These are phyloP conservation scores for Alectoris magna DNA, from an alignment of 2,797 vertebrate species.

Conservation along the genomic window DNA sequence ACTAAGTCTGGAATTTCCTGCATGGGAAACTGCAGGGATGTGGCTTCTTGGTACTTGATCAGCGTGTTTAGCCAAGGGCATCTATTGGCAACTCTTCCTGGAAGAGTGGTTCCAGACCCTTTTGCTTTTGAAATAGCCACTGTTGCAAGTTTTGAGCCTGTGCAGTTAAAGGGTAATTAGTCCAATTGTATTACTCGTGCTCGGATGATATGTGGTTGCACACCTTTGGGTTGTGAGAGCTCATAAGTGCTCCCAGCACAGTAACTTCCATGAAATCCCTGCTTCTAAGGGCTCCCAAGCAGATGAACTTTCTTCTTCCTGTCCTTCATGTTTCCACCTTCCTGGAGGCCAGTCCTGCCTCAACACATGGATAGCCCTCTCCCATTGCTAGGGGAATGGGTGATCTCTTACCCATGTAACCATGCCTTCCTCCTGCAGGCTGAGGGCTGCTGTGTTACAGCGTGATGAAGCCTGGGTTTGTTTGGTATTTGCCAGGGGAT, in stretches of 20 bases:
- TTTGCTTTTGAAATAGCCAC: not conserved
- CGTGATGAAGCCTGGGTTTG: fast-evolving
- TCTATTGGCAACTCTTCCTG: not conserved
- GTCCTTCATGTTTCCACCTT: not conserved
- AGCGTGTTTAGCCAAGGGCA: not conserved
- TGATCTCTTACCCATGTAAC: not conserved
- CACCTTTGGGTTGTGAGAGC: not conserved
- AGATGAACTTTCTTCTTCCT: not conserved
- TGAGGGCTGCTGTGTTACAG: not conserved
- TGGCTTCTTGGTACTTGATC: not conserved
- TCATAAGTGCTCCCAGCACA: not conserved
- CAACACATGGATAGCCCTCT: not conserved
- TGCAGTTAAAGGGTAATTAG: not conserved
- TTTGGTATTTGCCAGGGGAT: not conserved
- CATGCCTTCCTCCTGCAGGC: not conserved
- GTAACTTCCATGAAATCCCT: not conserved
- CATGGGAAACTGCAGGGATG: not conserved
- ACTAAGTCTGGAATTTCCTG: slow-evolving; percentile 12
- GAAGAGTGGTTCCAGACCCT: not conserved
- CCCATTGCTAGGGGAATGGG: not conserved
- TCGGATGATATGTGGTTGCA: not conserved
- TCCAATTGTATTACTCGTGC: not conserved
- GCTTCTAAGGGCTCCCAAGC: not conserved
- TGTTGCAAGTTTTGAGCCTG: not conserved
- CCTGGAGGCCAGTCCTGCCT: not conserved